Evolutionary conservation across 2,888 invertebrate genomes (phyloP), one percentile per base, ranked within the genome.

Genomic region (Dasypogon diadema): DNA sequence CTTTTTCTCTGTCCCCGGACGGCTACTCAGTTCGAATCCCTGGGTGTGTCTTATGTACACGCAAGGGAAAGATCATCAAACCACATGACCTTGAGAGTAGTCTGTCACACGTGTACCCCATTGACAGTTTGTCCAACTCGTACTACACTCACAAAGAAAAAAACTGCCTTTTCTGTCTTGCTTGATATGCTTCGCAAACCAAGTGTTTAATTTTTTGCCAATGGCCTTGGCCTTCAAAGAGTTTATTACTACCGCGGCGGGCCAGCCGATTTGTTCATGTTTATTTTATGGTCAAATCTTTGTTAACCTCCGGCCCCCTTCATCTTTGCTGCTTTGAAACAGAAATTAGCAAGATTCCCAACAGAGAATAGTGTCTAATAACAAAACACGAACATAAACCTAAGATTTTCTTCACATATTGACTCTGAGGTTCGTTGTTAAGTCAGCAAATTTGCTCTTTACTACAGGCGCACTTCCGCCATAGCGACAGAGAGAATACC

Each of bases 191-290:
- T 34, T 56, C 22, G 51, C 18, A 22, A 21, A 22, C 26, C 26
- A 16, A 46, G 60, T 2, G 22, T n/a, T 8, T 68, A 26, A 55
- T 55, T 26, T 54, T 34, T 51, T 58, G 30, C 18, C 22, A 22
- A 54, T 42, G 10, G 48, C 77, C 77, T 73, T 76, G 78, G 76
- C 77, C 80, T 78, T 79, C 76, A 75, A 74, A 76, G 74, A 77
- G 78, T 77, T 77, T 78, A 76, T 78, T 78, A 77, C 74, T 60
- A 12, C 37, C 37, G 26, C 16, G n/a, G 10, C n/a, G 1, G n/a
- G n/a, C n/a, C n/a, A n/a, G n/a, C n/a, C n/a, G n/a, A n/a, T n/a
- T n/a, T n/a, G n/a, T n/a, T n/a, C 8, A 12, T 12, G 42, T 42
- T 42, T 42, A 12, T 8, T 42, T 42, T 42, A 42, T 42, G 12